Percentiles rank a stretch among this genome's conserved stretches.
These are phyloP conservation scores for Solenopsis invicta DNA, from an alignment of 1,140 invertebrate species.

Conservation along the genomic window DNA sequence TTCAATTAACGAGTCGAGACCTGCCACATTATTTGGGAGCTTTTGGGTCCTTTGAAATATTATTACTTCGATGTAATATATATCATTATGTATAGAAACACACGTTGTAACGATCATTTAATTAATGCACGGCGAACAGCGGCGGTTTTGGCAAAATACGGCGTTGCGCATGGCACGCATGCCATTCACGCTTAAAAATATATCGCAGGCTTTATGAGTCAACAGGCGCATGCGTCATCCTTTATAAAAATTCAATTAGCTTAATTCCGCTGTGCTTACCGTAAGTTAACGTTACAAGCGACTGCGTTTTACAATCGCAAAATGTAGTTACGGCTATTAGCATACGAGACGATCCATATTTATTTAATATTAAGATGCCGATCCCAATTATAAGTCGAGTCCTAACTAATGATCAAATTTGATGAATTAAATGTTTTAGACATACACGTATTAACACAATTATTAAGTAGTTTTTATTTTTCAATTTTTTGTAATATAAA, in stretches of 20 bases:
- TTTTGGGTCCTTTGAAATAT: conserved; percentile 38
- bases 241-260: conserved; percentile 53
- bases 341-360: neutral
- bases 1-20: conserved; percentile 36
- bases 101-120: conserved; percentile 53
- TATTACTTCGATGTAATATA: conserved; percentile 42
- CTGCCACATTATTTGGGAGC: conserved; percentile 42
- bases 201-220: conserved; percentile 33
- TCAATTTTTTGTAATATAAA: too few relatives aligned
- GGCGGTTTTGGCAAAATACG: conserved; percentile 28
- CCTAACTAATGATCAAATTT: too few relatives aligned
- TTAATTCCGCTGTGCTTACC: conserved; percentile 39
- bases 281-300: conserved; percentile 22
- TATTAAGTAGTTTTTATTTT: too few relatives aligned
- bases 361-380: too few relatives aligned
- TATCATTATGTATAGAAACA: conserved; percentile 23
- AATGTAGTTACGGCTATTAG: neutral
- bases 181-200: conserved; percentile 50
- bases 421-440: too few relatives aligned
- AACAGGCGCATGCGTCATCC: conserved; percentile 8
- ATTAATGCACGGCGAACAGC: conserved; percentile 53
- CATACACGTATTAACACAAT: too few relatives aligned
- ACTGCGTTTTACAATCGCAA: neutral
- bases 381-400: too few relatives aligned
- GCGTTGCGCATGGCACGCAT: neutral